Evolutionary conservation across 2,888 invertebrate species (phyloP), one percentile per base, ranked within the genome.

Genomic region (Glaucopsyche alexis): DNA sequence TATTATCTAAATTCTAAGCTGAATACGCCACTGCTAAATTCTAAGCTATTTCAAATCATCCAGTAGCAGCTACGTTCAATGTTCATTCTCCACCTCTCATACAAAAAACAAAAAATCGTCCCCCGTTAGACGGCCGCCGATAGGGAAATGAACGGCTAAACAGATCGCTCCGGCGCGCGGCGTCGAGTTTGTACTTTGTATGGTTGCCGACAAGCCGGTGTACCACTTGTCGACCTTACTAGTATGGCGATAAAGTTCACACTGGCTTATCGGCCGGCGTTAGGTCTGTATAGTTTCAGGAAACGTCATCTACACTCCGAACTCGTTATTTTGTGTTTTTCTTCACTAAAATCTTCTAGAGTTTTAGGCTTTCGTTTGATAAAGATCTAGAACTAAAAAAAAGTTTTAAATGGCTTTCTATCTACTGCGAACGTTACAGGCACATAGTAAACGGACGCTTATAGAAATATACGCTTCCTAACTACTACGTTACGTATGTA

Each of bases 131-230:
- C 55, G 55, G 19, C 19, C 60, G 60, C 29, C 60, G 60, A 60
- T 60, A 60, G 60, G 60, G 60, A 60, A 60, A 60, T 60, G 29
- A 38, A 60, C 29, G 60, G 11, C 60, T 60, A 60, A 60, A 60
- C 60, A 60, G 47, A 13, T 9, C 47, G 9, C 47, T 13, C 47
- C 11, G 4, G 29, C 29, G 29, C 2, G 13, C 11, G 4, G 29
- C 29, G 29, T 29, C 29, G 29, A 29, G 29, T 29, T 29, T 29
- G 29, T 29, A 60, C 55, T 4, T 60, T 60, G 29, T 60, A 38
- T 29, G 11, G 60, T 60, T 1, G 29, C 11, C 13, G 6, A 38
- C 29, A 4, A 7, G 7, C 42, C 11, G 13, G 60, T 38, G 60
- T 60, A 60, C 19, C 29, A 47, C 47, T 47, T 47, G 13, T 60